Evolutionary conservation across 1,140 invertebrate species (phyloP).

Genomic region (Doryteuthis pealeii): DNA sequence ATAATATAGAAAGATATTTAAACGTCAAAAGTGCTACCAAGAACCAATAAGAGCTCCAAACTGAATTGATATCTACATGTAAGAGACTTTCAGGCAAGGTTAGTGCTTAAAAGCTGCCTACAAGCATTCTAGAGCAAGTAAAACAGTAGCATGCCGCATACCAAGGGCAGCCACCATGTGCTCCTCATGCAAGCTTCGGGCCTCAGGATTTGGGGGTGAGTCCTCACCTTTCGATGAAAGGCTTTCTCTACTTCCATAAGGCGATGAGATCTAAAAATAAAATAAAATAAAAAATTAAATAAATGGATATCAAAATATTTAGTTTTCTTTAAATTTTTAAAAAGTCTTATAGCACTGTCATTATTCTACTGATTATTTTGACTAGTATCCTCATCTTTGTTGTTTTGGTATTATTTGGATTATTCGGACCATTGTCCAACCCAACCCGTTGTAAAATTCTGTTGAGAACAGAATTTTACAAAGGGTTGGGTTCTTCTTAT

Average conservation of each 20-base stretch:
- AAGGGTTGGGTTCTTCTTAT: no score
- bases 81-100: slow-evolving; percentile 3
- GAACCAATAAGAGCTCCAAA: slow-evolving; percentile 12
- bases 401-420: no score
- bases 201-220: slow-evolving; percentile 40
- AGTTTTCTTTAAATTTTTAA: background rate
- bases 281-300: slow-evolving; percentile 53
- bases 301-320: no score
- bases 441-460: no score
- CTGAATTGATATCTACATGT: background rate
- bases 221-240: slow-evolving; percentile 55
- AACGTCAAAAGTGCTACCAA: slow-evolving; percentile 15
- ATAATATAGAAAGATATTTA: background rate
- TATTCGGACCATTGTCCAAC: no score
- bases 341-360: no score
- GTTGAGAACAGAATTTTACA: no score
- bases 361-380: no score
- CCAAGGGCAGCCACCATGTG: slow-evolving; percentile 45
- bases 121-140: slow-evolving; percentile 10
- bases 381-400: no score
- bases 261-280: slow-evolving; percentile 68
- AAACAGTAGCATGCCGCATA: slow-evolving; percentile 22
- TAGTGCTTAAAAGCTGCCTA: slow-evolving; percentile 16
- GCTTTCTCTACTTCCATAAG: slow-evolving; percentile 77
- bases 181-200: slow-evolving; percentile 43